These are phyloP conservation scores for Diplodus sargus DNA, from an alignment of 2,797 vertebrate species.

Conservation along the genomic window DNA sequence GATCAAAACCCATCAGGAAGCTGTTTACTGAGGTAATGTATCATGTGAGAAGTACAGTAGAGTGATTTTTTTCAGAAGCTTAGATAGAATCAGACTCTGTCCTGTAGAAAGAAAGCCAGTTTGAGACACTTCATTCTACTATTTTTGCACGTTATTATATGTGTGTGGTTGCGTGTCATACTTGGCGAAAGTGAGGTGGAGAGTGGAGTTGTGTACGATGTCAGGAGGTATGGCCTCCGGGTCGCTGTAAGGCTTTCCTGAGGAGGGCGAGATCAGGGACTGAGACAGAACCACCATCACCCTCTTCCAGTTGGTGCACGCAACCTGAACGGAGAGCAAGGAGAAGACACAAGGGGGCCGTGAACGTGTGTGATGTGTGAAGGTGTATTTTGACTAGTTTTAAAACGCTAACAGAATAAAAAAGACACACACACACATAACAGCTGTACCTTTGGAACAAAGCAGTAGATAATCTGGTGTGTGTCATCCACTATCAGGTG, in stretches of 20 bases:
- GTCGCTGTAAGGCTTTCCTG: conserved; percentile 88
- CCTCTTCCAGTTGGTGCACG: conserved; percentile 95
- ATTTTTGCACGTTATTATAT: not conserved
- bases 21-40: too few species aligned
- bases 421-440: not conserved
- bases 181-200: conserved; percentile 85
- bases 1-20: too few species aligned
- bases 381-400: not conserved
- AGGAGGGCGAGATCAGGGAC: conserved; percentile 87
- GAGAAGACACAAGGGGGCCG: not conserved
- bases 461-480: conserved; percentile 95
- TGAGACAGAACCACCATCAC: conserved; percentile 94
- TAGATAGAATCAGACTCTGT: too few species aligned
- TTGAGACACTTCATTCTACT: not conserved
- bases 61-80: too few species aligned
- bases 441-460: conserved; percentile 89
- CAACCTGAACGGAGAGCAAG: conserved; percentile 79
- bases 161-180: conserved; percentile 54
- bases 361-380: not conserved
- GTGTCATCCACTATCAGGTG: conserved; percentile 95
- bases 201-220: conserved; percentile 88
- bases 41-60: too few species aligned
- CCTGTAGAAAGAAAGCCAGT: too few species aligned
- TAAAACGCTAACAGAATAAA: not conserved
- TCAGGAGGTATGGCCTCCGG: conserved; percentile 88